Percentiles rank a stretch among this genome's conserved stretches.
These are phyloP conservation scores for Conchocele bisecta DNA, from an alignment of 2,888 invertebrate genomes.

Conservation along the genomic window DNA sequence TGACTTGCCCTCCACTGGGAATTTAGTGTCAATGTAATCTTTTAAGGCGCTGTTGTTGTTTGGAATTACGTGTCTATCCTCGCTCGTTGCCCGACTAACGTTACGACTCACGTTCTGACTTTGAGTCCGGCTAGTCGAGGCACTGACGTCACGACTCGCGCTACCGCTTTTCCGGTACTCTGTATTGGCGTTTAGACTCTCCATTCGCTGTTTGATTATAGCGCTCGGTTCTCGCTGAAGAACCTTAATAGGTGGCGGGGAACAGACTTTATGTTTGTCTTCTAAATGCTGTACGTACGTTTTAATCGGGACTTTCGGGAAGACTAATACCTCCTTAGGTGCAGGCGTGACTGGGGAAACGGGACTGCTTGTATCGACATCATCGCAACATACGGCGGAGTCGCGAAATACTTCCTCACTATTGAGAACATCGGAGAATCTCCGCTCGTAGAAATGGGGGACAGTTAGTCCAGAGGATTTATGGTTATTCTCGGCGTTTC, in stretches of 20 bases:
- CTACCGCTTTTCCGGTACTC: slow-evolving; percentile 45
- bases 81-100: slow-evolving; percentile 64
- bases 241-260: slow-evolving; percentile 60
- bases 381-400: slow-evolving; percentile 92
- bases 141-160: slow-evolving; percentile 51
- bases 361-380: slow-evolving; percentile 46
- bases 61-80: slow-evolving; percentile 61
- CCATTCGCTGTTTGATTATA: slow-evolving; percentile 72
- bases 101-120: slow-evolving; percentile 50
- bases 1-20: slow-evolving; percentile 20
- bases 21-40: slow-evolving; percentile 50
- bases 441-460: slow-evolving; percentile 75
- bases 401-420: slow-evolving; percentile 90
- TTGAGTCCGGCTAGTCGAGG: slow-evolving; percentile 57
- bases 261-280: slow-evolving; percentile 62
- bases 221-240: slow-evolving; percentile 69
- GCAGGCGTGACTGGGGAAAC: not conserved
- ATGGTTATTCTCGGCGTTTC: slow-evolving; percentile 12
- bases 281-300: slow-evolving; percentile 73
- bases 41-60: slow-evolving; percentile 31
- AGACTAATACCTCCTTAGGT: not conserved
- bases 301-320: slow-evolving; percentile 67
- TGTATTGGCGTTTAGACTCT: slow-evolving; percentile 66
- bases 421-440: slow-evolving; percentile 81
- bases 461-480: slow-evolving; percentile 32